Evolutionary conservation across 2,113 vertebrate species (phyloP).

Genomic region (Urocitellus parryii): DNA sequence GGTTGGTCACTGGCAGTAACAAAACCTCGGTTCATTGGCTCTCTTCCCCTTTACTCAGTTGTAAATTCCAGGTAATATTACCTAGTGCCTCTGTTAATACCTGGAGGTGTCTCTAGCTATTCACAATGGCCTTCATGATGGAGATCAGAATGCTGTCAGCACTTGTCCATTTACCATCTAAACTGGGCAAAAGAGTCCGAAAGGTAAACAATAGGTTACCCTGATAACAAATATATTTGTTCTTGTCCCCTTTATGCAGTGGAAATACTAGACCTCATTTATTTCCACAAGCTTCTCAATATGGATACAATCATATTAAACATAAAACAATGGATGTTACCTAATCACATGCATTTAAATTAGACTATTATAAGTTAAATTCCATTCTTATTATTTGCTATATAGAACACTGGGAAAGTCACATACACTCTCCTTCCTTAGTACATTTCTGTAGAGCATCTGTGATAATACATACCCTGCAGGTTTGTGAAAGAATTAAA

Average conservation of each 20-base stretch:
- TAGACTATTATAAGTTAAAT: not conserved
- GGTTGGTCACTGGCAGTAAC: not conserved
- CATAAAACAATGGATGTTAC: not conserved
- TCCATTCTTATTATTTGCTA: slow-evolving; percentile 35
- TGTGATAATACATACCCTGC: not conserved
- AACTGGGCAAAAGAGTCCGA: not conserved
- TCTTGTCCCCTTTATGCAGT: not conserved
- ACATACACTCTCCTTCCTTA: not conserved
- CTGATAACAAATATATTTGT: not conserved
- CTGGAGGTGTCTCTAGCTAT: no score
- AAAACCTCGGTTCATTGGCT: not conserved
- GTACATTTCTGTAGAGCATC: not conserved
- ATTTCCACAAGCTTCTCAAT: not conserved
- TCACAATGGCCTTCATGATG: not conserved
- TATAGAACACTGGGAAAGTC: not conserved
- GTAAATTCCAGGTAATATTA: not conserved
- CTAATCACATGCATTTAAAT: not conserved
- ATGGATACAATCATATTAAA: not conserved
- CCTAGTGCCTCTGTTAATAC: not conserved
- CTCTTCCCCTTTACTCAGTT: not conserved
- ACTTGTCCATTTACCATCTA: not conserved
- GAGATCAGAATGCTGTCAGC: not conserved
- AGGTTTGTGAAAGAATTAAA: slow-evolving; percentile 9
- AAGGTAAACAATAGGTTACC: not conserved
- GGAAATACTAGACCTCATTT: not conserved